Conservation (phyloP, 2,797 vertebrate genomes). For the Enteromius afrohamiltoni region DNA sequence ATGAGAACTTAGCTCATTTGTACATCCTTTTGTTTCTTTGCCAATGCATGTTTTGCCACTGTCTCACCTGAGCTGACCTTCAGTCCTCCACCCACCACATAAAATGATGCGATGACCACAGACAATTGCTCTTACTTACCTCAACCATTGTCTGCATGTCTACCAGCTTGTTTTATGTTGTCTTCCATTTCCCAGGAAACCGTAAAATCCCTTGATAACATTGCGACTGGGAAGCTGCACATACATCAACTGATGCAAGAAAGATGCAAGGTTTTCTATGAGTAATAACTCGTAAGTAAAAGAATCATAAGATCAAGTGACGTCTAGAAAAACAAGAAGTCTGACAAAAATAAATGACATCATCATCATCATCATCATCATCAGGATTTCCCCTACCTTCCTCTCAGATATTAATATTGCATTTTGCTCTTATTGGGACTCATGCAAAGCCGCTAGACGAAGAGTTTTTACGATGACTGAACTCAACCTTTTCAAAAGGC, state of each 20-base stretch:
- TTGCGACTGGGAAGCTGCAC: constrained; percentile 3
- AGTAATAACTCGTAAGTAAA: constrained; percentile 34
- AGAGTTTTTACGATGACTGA: constrained; percentile 26
- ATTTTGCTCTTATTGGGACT: constrained; percentile 50
- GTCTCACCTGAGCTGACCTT: constrained; percentile 44
- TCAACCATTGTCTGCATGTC: not conserved
- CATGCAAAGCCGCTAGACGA: constrained; percentile 50
- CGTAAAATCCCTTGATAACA: constrained; percentile 7
- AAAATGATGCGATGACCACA: constrained; percentile 11
- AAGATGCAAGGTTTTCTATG: constrained; percentile 34
- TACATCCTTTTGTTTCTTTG: not conserved
- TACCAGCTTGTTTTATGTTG: constrained; percentile 29
- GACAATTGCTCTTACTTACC: constrained; percentile 3
- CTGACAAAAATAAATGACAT: constrained; percentile 32
- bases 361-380: constrained; percentile 4
- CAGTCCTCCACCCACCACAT: constrained; percentile 19
- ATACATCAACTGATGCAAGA: constrained; percentile 53
- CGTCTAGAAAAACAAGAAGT: constrained; percentile 32
- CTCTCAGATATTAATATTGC: constrained; percentile 17
- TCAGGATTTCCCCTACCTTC: constrained; percentile 42
- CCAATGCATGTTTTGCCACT: not conserved
- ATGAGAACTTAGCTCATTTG: not conserved
- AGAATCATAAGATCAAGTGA: constrained; percentile 29
- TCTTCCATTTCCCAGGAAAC: constrained; percentile 31
- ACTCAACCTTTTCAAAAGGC: constrained; percentile 40